Evolutionary conservation across 2,888 invertebrate genomes (phyloP).

Genomic region (Oscheius sp.): DNA sequence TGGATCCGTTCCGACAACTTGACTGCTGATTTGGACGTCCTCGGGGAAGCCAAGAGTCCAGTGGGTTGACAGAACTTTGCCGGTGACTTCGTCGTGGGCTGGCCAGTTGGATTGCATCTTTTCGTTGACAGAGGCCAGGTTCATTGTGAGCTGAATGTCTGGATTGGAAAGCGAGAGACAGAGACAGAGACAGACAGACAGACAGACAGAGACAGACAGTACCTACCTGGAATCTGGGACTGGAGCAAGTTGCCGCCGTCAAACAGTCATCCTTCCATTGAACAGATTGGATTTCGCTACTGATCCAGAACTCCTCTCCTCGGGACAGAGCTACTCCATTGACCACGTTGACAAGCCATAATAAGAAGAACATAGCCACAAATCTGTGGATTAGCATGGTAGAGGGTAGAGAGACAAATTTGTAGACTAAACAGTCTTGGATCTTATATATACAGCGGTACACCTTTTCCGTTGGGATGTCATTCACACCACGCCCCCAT

Average conservation of each 20-base stretch:
- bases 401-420: too few species aligned
- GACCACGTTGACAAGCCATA: slow-evolving; percentile 8
- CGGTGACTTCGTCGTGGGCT: slow-evolving; percentile 9
- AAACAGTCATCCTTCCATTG: slow-evolving; percentile 29
- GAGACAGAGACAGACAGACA: not conserved
- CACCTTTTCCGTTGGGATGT: too few species aligned
- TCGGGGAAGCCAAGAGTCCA: slow-evolving; percentile 7
- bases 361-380: slow-evolving; percentile 1
- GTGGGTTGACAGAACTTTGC: not conserved
- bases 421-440: too few species aligned
- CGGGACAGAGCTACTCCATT: not conserved
- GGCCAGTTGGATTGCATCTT: slow-evolving; percentile 1
- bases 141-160: not conserved
- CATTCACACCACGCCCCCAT: too few species aligned
- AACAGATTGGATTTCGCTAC: not conserved
- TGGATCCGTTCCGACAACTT: slow-evolving; percentile 5
- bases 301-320: slow-evolving; percentile 27
- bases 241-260: slow-evolving; percentile 1
- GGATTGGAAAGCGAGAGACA: too few species aligned
- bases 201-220: not conserved
- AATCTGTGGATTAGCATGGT: not conserved
- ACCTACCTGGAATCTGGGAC: slow-evolving; percentile 15
- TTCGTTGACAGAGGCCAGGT: slow-evolving; percentile 3
- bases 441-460: too few species aligned
- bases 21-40: slow-evolving; percentile 7